Base-by-base conservation (phyloP, 2,888 invertebrate genomes). In the Ichneumoninae sp. region DNA sequence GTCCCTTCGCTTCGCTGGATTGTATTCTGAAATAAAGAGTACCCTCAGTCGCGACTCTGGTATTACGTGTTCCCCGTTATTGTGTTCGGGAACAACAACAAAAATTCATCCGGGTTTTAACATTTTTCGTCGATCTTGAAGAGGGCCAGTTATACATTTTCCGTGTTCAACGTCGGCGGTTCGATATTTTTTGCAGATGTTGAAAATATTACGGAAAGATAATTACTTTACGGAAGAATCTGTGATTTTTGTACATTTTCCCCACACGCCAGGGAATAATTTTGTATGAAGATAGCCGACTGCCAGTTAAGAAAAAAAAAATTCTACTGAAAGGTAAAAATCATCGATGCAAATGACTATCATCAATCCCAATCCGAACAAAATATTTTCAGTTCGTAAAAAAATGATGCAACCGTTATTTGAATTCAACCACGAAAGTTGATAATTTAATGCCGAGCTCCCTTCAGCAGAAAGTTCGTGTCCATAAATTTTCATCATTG, bases 401-500 rank as follows among this genome's bases (percentile, higher is more conserved):
- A 13, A 22, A 19, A 57, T 13, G 22, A 22, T 8, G 0, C 8
- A 22, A 26, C 10, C 57, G 22, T 8, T 22, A 54, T 57, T 57
- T 40, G 52, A 36, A 30, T 63, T 13, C 16, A 30, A 16, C 16
- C 26, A 63, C 30, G 63, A 63, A 63, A 33, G 30, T 33, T 16
- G 30, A 63, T 30, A 63, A 63, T 33, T 16, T 30, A 63, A 16
- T 63, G 33, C 60, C 19, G 50, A 80, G 30, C 68, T 81, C 68
- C 68, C 60, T 19, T 69, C n/a, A 60, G 63, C 10, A 52, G 19
- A 70, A 69, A 74, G 63, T 30, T 70, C 52, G 44, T 66, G 63
- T 70, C 65, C 44, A 71, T 71, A 80, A 80, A 83, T 75, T 75
- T 74, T 70, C 79, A 65, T 79, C 79, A 80, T 66, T 33, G 79